phyloP scores from a whole-genome alignment of 2,888 invertebrate species.

The Orthosia gracilis region DNA sequence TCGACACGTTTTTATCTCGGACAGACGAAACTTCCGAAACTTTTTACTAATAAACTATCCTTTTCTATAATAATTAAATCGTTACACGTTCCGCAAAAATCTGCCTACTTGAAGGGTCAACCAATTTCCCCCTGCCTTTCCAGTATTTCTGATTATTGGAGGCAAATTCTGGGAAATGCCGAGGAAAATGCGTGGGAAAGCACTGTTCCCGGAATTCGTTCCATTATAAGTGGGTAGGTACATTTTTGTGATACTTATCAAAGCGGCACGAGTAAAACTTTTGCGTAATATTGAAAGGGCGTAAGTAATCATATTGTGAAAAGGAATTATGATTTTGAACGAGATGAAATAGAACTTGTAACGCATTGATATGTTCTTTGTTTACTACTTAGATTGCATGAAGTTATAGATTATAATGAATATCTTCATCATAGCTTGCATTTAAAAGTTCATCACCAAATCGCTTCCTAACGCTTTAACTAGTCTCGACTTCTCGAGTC shows the following conservation, averaged over 20 bases:
- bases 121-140: conserved; percentile 25
- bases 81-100: conserved; percentile 40
- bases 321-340: not conserved
- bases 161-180: conserved; percentile 38
- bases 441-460: conserved; percentile 24
- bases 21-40: not conserved
- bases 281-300: conserved; percentile 29
- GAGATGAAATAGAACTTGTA: conserved; percentile 4
- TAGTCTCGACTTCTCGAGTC: conserved; percentile 24
- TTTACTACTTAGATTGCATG: conserved; percentile 18
- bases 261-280: conserved; percentile 60
- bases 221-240: conserved; percentile 57
- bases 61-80: conserved; percentile 33
- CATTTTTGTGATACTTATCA: conserved; percentile 52
- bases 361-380: conserved; percentile 4
- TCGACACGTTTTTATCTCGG: not conserved
- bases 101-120: conserved; percentile 34
- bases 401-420: not conserved
- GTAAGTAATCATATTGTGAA: conserved; percentile 16
- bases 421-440: not conserved
- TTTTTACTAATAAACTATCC: not conserved
- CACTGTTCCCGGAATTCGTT: conserved; percentile 51
- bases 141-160: conserved; percentile 45
- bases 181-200: conserved; percentile 56
- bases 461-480: conserved; percentile 54